Conservation (phyloP, 2,888 invertebrate genomes). For the Netelia inedita region DNA sequence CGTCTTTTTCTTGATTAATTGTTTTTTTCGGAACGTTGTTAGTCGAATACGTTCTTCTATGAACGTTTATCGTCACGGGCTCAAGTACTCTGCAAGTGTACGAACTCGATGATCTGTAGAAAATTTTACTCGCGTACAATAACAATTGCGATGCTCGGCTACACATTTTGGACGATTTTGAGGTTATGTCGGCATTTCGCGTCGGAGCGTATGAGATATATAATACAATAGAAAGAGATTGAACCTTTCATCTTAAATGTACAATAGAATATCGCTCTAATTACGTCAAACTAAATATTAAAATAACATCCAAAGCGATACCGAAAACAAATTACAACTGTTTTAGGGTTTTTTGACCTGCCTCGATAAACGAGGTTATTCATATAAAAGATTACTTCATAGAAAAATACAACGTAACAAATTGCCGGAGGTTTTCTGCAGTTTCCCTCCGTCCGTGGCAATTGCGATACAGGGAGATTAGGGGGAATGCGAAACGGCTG, state of each 20-base stretch:
- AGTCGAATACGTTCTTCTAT: constrained; percentile 67
- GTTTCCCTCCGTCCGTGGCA: no score
- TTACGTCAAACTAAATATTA: not conserved
- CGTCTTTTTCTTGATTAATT: constrained; percentile 52
- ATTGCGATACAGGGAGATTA: no score
- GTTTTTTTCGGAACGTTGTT: constrained; percentile 52
- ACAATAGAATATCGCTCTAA: not conserved
- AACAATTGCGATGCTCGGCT: constrained; percentile 68
- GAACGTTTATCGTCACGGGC: constrained; percentile 63
- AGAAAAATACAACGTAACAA: constrained; percentile 1
- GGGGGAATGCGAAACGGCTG: no score
- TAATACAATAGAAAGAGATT: not conserved
- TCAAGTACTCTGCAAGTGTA: constrained; percentile 70
- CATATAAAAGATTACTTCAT: not conserved
- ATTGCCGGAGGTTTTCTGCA: no score
- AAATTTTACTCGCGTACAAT: constrained; percentile 68
- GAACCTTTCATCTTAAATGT: not conserved
- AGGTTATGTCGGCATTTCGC: constrained; percentile 62
- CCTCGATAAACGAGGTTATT: not conserved
- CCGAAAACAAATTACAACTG: no score
- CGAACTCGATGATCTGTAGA: constrained; percentile 64
- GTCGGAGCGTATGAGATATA: not conserved
- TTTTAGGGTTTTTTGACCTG: not conserved
- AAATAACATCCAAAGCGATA: not conserved
- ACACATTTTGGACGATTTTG: constrained; percentile 68